Base-by-base conservation (phyloP, 1,140 invertebrate genomes). In the Streblospio benedicti region DNA sequence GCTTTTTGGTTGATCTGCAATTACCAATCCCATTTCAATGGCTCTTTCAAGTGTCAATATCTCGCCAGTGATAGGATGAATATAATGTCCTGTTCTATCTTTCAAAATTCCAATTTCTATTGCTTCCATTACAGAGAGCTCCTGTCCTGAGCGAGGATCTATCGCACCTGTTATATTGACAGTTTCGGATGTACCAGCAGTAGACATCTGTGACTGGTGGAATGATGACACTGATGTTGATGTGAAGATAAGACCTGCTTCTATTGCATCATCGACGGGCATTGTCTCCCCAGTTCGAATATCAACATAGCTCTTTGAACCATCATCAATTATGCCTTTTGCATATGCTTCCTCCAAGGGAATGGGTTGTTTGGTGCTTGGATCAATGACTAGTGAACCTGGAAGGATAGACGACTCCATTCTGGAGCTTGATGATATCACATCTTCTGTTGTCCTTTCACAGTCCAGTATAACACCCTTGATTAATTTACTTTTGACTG, bases 71-170 rank as follows among this genome's bases (percentile, higher is more conserved):
- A 87, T 81, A 1, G 90, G 88, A 81, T 93, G 87, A 55, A 82
- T 79, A 32, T 56, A 56, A 32, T 63, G 57, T 84, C 80, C 14
- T 4, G 20, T 27, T 18, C 88, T 86, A 59, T 84, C 85, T 1
- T 86, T 90, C 60, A 97, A 74, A 53, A 95, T 82, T 43, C 91
- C 90, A 65, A 87, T 81, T 60, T 88, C 82, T 1, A 96, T 82
- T 2, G 92, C 93, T 79, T 96, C 85, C 25, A 85, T 84, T 6
- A 95, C 87, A 33, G 82, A 87, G 6, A 97, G 68, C 4, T 83
- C 74, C 66, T 90, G 85, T 57, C 91, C 90, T 61, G 85, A 83
- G 71, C 87, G 81, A 18, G 87, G 85, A 79, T 95, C 89, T n/a
- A 85, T 78, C 54, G 97, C 87, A 49, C 82, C 82, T 2, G 90